Evolutionary conservation across 2,113 vertebrate genomes (phyloP).

Genomic region (Mormyrus lacerda): DNA sequence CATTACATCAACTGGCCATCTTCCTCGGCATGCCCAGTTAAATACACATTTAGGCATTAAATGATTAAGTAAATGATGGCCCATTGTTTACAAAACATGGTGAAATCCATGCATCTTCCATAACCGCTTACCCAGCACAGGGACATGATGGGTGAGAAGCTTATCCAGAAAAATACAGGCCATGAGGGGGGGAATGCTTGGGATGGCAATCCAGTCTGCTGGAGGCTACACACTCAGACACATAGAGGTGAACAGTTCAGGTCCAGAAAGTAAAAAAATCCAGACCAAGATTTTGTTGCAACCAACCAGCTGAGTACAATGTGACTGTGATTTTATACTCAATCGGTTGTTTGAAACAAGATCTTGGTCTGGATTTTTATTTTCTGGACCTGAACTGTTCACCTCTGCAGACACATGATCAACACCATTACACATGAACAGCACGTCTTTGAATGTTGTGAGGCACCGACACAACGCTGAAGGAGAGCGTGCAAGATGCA

Average conservation of each 20-base stretch:
- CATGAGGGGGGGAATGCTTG: not conserved
- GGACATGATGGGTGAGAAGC: not conserved
- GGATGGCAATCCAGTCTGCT: not conserved
- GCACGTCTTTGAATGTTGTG: not conserved
- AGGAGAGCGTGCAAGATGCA: not conserved
- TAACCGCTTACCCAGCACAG: not conserved
- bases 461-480: not conserved
- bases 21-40: conserved; percentile 6
- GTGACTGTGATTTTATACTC: no score
- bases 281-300: no score
- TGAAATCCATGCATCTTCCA: not conserved
- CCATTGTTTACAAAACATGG: not conserved
- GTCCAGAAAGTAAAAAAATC: no score
- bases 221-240: not conserved
- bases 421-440: not conserved
- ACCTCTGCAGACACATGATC: no score
- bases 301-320: no score
- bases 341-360: no score
- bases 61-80: not conserved
- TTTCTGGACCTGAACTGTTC: no score
- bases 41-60: not conserved
- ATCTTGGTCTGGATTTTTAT: no score
- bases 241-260: not conserved
- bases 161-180: not conserved
- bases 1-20: conserved; percentile 39